Conservation (phyloP, 37 sponge, comb jelly and placozoan genomes). For the Petrosia ficiformis region DNA sequence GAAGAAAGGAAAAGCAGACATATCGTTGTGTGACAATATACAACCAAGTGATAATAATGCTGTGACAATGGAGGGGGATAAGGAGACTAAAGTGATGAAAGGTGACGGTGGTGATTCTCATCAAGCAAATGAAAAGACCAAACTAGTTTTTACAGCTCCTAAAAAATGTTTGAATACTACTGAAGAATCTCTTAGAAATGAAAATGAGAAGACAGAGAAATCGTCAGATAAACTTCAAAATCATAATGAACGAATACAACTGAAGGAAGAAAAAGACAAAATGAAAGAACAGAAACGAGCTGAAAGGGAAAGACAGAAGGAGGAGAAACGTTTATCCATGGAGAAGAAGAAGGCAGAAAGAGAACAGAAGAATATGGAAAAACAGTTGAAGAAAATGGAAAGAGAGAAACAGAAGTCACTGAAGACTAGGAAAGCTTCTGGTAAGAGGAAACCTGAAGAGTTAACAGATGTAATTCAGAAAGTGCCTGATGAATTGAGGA, state of each 20-base stretch:
- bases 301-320: not conserved
- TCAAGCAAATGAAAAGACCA: slow-evolving; percentile 1
- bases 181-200: not conserved
- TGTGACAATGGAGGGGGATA: slow-evolving; percentile 4
- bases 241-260: not conserved
- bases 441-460: no score
- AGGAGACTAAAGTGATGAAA: not conserved
- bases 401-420: not conserved
- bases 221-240: not conserved
- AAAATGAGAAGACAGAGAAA: not conserved
- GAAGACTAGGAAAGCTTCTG: not conserved
- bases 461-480: no score
- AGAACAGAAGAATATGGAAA: slow-evolving; percentile 23
- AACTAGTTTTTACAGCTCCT: no score
- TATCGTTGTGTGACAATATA: not conserved
- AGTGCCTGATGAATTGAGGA: no score
- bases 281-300: not conserved
- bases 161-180: no score
- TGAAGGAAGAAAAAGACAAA: not conserved
- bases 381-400: no score
- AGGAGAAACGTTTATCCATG: no score
- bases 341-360: not conserved
- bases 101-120: slow-evolving; percentile 1
- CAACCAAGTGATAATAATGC: not conserved
- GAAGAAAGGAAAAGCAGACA: not conserved